These are phyloP conservation scores for Siniperca knerii DNA, from an alignment of 2,113 vertebrate genomes.

Conservation along the genomic window DNA sequence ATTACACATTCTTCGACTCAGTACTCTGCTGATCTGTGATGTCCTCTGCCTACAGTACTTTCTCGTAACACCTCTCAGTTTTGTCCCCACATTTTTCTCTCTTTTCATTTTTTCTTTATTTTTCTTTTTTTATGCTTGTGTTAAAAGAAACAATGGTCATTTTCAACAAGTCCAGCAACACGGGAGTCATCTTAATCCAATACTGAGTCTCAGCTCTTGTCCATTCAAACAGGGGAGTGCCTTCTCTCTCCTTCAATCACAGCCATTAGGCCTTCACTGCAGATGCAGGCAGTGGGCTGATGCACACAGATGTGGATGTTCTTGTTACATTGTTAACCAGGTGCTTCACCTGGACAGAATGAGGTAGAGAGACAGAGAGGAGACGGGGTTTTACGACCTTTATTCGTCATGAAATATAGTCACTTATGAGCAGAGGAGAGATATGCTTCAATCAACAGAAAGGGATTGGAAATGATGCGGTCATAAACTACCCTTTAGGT, in stretches of 20 bases:
- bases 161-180: slow-evolving; percentile 38
- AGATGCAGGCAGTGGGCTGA: slow-evolving; percentile 35
- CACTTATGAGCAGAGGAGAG: not conserved
- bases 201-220: slow-evolving; percentile 37
- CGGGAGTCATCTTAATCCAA: slow-evolving; percentile 29
- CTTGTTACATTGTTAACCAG: slow-evolving; percentile 10
- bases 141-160: slow-evolving; percentile 22
- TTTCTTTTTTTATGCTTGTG: slow-evolving; percentile 17
- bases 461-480: not conserved
- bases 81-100: not conserved
- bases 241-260: slow-evolving; percentile 46
- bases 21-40: slow-evolving; percentile 21
- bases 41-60: not conserved
- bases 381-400: not conserved
- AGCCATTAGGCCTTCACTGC: slow-evolving; percentile 37
- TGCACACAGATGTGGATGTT: slow-evolving; percentile 21
- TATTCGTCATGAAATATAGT: not conserved
- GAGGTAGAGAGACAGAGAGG: slow-evolving; percentile 17
- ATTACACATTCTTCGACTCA: slow-evolving; percentile 25
- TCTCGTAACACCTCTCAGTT: not conserved
- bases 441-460: slow-evolving; percentile 39
- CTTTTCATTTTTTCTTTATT: slow-evolving; percentile 8
- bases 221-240: slow-evolving; percentile 20
- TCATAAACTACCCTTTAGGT: slow-evolving; percentile 9
- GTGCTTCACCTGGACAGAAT: slow-evolving; percentile 52